Conservation (phyloP, 2,888 invertebrate genomes). For the Camponotus fellah region DNA sequence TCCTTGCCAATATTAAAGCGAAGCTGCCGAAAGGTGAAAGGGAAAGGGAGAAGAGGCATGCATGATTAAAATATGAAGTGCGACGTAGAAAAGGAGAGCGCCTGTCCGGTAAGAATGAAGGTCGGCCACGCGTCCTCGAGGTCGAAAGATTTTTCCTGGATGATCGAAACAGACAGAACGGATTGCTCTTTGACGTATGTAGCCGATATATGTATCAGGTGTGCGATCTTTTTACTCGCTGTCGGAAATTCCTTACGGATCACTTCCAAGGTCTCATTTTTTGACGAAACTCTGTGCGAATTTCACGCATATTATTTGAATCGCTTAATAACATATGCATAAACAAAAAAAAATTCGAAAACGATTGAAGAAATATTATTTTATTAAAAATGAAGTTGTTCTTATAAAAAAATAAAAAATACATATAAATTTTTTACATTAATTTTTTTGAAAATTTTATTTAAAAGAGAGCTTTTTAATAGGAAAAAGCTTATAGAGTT, state of each 20-base stretch:
- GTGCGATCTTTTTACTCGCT: constrained; percentile 37
- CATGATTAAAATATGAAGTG: constrained; percentile 57
- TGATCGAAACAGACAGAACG: constrained; percentile 51
- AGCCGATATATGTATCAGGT: constrained; percentile 1
- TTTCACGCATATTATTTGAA: not conserved
- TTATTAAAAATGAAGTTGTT: not conserved
- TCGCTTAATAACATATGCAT: not conserved
- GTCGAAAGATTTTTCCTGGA: constrained; percentile 63
- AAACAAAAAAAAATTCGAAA: not conserved
- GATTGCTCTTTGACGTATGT: constrained; percentile 36
- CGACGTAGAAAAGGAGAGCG: constrained; percentile 40
- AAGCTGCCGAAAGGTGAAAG: constrained; percentile 26
- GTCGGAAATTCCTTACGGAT: constrained; percentile 28
- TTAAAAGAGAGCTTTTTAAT: not conserved
- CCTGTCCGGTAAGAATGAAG: constrained; percentile 60
- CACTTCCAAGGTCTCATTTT: constrained; percentile 35
- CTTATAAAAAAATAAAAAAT: not conserved
- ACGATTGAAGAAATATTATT: not conserved
- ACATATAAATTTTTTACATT: not conserved
- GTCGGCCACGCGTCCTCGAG: constrained; percentile 68
- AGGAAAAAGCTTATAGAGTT: too few species aligned
- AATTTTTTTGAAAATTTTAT: not conserved
- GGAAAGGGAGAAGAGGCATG: constrained; percentile 47
- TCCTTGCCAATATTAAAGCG: constrained; percentile 47
- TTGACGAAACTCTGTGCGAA: not conserved